Percentiles rank a stretch among this genome's conserved stretches.
Conservation (phyloP, 2,113 vertebrate species). For the Larimichthys crocea region DNA sequence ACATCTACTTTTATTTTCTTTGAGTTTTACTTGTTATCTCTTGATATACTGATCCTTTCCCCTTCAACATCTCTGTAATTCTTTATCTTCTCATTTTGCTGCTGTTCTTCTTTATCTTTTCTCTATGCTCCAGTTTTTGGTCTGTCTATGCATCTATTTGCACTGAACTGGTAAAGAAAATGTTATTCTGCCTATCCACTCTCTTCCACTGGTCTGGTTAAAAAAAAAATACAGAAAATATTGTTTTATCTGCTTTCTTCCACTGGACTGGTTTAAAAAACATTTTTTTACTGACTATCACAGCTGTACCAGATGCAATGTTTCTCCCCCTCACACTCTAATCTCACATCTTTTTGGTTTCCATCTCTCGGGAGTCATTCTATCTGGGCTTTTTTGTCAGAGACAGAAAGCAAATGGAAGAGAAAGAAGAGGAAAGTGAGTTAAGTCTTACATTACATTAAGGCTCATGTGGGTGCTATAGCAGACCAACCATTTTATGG, state of each 20-base stretch:
- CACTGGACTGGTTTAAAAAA: not conserved
- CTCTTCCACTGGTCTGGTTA: slow-evolving; percentile 13
- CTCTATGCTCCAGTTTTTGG: slow-evolving; percentile 26
- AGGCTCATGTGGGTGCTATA: slow-evolving; percentile 23
- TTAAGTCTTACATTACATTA: slow-evolving; percentile 12
- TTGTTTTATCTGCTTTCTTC: not conserved
- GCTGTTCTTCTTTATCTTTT: slow-evolving; percentile 1
- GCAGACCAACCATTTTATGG: slow-evolving; percentile 14
- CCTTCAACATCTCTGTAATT: not conserved
- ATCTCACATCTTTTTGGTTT: slow-evolving; percentile 9
- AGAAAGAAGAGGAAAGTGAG: slow-evolving; percentile 12
- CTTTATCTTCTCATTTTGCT: slow-evolving; percentile 23
- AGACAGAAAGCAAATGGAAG: slow-evolving; percentile 17
- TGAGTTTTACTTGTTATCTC: not conserved
- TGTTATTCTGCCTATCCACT: not conserved
- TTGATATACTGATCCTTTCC: not conserved
- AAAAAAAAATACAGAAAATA: not conserved
- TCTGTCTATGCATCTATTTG: slow-evolving; percentile 43
- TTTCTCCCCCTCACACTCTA: not conserved
- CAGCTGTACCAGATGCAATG: slow-evolving; percentile 5
- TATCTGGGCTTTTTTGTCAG: not conserved
- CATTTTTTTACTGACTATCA: not conserved
- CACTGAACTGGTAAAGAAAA: slow-evolving; percentile 29
- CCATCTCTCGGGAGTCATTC: slow-evolving; percentile 4
- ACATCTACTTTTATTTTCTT: slow-evolving; percentile 2